Base-by-base conservation (phyloP, 2,113 vertebrate genomes). In the Sphyrna mokarran region DNA sequence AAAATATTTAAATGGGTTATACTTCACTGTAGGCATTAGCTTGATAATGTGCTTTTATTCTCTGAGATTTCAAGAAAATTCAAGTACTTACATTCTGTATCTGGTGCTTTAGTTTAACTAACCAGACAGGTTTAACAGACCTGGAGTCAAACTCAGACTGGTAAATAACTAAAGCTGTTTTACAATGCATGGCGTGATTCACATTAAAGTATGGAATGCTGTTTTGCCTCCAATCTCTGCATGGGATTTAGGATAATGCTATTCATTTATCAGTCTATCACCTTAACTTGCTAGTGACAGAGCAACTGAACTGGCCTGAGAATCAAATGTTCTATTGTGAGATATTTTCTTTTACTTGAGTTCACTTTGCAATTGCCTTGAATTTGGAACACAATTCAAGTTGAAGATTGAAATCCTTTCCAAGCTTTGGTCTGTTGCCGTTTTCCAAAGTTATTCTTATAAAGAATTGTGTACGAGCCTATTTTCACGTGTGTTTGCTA, bases 401-500 rank as follows among this genome's bases (percentile, higher is more conserved):
- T 61, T 13, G 33, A 29, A 63, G n/a, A 7, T 63, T 63, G 10
- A 90, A 90, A 90, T 90, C 58, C 3, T 90, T 91, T 63, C 87
- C 58, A 91, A 91, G 61, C 26, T 91, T 63, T 91, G 87, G 5
- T 14, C 10, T 48, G 61, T 61, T 58, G 86, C 48, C 58, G 3
- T 91, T 91, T 91, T 90, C 33, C 58, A 63, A 5, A 58, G 61
- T 33, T 90, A 63, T 33, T 90, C 87, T 58, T 20, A 54, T 90
- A 91, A 91, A 91, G 87, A n/a, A 61, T 91, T n/a, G 87, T 63
- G 33, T 63, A 18, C n/a, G 58, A 63, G 58, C 29, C 87, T 91
- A n/a, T n/a, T 91, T 91, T 90, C 87, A 91, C 16, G 87, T 91
- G 87, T 91, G 58, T 61, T 91, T 91, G 87, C n/a, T 91, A 91